Evolutionary conservation across 2,797 vertebrate species (phyloP).

Genomic region (Macropodus opercularis): DNA sequence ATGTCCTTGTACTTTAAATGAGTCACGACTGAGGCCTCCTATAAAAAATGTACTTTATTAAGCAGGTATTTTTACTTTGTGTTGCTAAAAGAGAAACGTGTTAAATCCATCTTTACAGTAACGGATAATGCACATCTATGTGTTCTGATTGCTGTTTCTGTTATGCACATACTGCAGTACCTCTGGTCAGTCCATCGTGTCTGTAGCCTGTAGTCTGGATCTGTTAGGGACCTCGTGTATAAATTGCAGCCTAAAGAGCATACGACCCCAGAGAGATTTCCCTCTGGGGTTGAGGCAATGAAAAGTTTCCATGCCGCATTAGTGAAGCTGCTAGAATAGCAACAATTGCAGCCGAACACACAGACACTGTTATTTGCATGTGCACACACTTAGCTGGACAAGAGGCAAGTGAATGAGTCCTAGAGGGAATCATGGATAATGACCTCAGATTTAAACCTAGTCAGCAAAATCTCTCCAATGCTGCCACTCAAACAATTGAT

Average conservation of each 20-base stretch:
- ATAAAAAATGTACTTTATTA: too few relatives aligned
- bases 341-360: slow-evolving; percentile 8
- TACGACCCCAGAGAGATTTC: slow-evolving; percentile 14
- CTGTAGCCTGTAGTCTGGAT: slow-evolving; percentile 21
- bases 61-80: too few relatives aligned
- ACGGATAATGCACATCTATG: slow-evolving; percentile 19
- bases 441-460: slow-evolving; percentile 19
- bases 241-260: slow-evolving; percentile 21
- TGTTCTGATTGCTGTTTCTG: slow-evolving; percentile 17
- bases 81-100: slow-evolving; percentile 21
- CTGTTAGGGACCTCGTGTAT: slow-evolving; percentile 16
- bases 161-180: slow-evolving; percentile 14
- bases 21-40: too few relatives aligned
- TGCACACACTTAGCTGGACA: neutral
- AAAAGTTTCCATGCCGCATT: slow-evolving; percentile 21
- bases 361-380: slow-evolving; percentile 6
- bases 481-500: slow-evolving; percentile 21
- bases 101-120: slow-evolving; percentile 19
- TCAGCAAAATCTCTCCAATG: slow-evolving; percentile 3
- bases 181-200: slow-evolving; percentile 26
- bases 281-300: too few relatives aligned
- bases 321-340: slow-evolving; percentile 1
- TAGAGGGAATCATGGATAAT: slow-evolving; percentile 18
- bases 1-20: slow-evolving; percentile 31
- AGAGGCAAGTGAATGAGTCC: slow-evolving; percentile 28